Evolutionary conservation across 2,113 vertebrate species (phyloP).

Genomic region (Notiomystis cincta): DNA sequence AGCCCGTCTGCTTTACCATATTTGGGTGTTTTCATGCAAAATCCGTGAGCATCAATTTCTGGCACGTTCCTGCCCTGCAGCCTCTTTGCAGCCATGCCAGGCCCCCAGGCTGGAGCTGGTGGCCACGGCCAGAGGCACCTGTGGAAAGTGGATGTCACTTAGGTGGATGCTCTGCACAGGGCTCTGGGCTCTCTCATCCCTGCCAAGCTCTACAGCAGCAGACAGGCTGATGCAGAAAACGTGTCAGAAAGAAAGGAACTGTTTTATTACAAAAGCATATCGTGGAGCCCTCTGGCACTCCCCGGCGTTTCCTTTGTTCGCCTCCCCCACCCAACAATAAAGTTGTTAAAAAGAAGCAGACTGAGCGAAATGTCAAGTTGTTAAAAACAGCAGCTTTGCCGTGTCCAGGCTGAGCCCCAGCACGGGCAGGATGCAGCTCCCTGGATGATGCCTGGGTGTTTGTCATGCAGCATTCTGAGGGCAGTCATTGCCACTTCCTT

Average conservation of each 20-base stretch:
- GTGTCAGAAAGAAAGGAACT: not conserved
- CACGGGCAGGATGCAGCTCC: not conserved
- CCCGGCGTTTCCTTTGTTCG: not conserved
- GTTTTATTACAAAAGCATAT: not conserved
- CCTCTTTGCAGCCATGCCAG: not conserved
- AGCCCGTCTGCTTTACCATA: not conserved
- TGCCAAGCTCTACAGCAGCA: not conserved
- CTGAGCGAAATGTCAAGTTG: constrained; percentile 8
- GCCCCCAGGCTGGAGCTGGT: constrained; percentile 40
- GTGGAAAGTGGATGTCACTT: constrained; percentile 19
- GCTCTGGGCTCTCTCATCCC: not conserved
- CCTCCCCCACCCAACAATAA: not conserved
- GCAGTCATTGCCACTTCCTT: not conserved
- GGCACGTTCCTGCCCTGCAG: not conserved
- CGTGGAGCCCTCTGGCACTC: not conserved
- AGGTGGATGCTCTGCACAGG: constrained; percentile 54
- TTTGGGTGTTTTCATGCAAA: not conserved
- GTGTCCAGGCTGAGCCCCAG: not conserved
- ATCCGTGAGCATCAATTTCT: not conserved
- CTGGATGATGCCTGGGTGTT: not conserved
- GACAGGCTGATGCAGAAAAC: not conserved
- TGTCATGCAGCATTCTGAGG: not conserved
- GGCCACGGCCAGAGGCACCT: constrained; percentile 69
- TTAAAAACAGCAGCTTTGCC: constrained; percentile 1
- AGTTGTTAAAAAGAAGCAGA: not conserved